A percentile compares a stretch with the other conserved stretches of the same genome.
Evolutionary conservation across 1,140 invertebrate genomes (phyloP).

Genomic region (Tetraneura akinire): DNA sequence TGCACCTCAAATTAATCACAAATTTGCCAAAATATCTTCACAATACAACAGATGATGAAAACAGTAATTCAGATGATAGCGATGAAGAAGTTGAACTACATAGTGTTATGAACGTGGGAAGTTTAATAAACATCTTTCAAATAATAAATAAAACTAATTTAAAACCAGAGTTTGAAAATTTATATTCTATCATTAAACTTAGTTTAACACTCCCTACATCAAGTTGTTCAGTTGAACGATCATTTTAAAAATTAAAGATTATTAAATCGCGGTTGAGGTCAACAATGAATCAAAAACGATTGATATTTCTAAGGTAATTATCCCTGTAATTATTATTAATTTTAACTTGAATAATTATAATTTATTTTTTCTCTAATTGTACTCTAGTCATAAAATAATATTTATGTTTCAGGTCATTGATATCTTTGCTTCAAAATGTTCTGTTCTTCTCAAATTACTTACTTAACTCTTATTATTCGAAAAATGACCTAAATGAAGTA

Average conservation of each 20-base stretch:
- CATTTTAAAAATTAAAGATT: background rate
- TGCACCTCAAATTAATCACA: too few relatives aligned
- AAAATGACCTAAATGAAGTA: too few relatives aligned
- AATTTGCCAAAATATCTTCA: too few relatives aligned
- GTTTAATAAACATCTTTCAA: background rate
- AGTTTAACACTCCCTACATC: background rate
- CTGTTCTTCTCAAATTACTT: background rate
- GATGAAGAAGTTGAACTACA: background rate
- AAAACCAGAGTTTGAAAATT: background rate
- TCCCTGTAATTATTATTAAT: background rate
- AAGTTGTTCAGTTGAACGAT: background rate
- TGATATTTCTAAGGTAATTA: constrained; percentile 1
- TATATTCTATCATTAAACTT: background rate
- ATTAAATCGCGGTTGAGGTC: background rate
- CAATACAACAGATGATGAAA: too few relatives aligned
- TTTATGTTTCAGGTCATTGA: background rate
- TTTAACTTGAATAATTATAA: background rate
- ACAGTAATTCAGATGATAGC: too few relatives aligned
- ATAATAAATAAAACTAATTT: background rate
- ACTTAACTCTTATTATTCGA: too few relatives aligned
- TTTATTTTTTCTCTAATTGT: background rate
- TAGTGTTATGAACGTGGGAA: background rate
- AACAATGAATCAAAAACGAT: background rate
- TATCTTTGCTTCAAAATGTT: background rate
- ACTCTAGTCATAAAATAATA: background rate